These are phyloP conservation scores for Acleris literana DNA, from an alignment of 2,888 invertebrate species.

Conservation along the genomic window DNA sequence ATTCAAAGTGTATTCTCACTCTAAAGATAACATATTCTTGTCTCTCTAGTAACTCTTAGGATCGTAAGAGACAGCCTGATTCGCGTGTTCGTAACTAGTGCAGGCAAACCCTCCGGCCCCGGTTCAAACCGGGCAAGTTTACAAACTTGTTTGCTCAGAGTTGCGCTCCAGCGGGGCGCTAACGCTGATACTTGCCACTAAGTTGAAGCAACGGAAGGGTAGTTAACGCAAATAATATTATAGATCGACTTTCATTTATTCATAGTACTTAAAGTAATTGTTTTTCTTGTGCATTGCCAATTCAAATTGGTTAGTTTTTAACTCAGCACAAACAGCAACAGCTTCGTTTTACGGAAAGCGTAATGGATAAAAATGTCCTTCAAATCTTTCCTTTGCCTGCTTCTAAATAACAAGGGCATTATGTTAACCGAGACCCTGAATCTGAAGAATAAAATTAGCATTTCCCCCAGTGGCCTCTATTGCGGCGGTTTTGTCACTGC, in stretches of 20 bases:
- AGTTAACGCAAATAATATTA: constrained; percentile 2
- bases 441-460: constrained; percentile 28
- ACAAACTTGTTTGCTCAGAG: constrained; percentile 52
- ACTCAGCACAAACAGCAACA: background rate
- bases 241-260: no score
- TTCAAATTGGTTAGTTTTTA: background rate
- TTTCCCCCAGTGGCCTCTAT: constrained; percentile 28
- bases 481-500: constrained; percentile 28
- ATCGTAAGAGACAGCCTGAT: constrained; percentile 4
- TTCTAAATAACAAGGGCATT: constrained; percentile 31
- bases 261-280: no score
- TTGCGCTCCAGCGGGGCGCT: constrained; percentile 15
- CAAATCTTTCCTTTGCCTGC: constrained; percentile 11
- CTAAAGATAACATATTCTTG: background rate
- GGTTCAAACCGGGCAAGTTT: constrained; percentile 46
- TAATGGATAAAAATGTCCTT: background rate
- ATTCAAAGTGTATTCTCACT: background rate
- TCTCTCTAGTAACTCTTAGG: background rate
- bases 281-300: no score
- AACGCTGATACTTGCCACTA: constrained; percentile 5
- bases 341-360: background rate
- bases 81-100: constrained; percentile 5
- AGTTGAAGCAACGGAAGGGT: background rate
- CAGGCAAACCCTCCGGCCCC: constrained; percentile 41
- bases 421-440: constrained; percentile 31